phyloP scores from a whole-genome alignment of 2,113 vertebrate species.

The Carettochelys insculpta region DNA sequence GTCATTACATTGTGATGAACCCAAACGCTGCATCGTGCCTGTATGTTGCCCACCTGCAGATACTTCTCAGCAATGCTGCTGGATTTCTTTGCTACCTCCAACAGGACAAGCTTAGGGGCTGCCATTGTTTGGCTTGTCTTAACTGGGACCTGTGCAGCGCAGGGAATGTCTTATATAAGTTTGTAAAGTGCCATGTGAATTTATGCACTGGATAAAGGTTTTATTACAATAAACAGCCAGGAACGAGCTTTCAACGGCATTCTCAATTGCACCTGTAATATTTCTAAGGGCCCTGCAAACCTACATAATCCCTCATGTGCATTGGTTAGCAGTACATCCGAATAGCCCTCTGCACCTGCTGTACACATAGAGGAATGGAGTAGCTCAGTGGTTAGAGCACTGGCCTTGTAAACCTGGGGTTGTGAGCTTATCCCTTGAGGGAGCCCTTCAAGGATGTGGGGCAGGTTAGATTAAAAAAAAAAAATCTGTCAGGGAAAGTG shows the following conservation, averaged over 20 bases:
- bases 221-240: not conserved
- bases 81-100: not conserved
- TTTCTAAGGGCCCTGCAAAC: not conserved
- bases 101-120: not conserved
- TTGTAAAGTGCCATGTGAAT: not conserved
- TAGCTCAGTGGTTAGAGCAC: too few relatives aligned
- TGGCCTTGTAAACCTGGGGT: too few relatives aligned
- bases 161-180: not conserved
- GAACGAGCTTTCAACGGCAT: not conserved
- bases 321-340: not conserved
- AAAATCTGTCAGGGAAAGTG: too few relatives aligned
- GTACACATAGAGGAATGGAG: too few relatives aligned
- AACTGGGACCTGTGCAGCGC: not conserved
- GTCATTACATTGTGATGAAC: not conserved
- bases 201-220: not conserved
- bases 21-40: not conserved
- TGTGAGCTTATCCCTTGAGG: too few relatives aligned
- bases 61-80: accelerated
- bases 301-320: not conserved
- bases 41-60: not conserved
- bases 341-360: accelerated
- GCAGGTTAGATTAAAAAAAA: too few relatives aligned
- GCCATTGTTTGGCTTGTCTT: not conserved
- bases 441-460: too few relatives aligned
- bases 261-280: not conserved